Conservation (phyloP, 2,113 vertebrate genomes). For the Vireo altiloquus region DNA sequence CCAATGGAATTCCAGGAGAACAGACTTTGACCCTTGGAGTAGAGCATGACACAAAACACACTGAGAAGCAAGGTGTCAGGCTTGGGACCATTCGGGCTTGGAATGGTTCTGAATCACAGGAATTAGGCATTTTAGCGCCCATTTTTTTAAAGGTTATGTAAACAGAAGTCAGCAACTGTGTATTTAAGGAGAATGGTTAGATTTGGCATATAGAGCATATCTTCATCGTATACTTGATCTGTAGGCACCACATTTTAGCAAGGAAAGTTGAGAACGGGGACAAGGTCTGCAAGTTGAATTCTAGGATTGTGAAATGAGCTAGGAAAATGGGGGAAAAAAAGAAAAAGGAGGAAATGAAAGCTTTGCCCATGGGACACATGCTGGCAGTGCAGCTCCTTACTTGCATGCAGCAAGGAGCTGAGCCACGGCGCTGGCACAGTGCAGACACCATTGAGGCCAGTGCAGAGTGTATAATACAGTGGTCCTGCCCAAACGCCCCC, state of each 20-base stretch:
- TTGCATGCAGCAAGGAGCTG: neutral
- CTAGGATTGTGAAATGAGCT: neutral
- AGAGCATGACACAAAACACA: neutral
- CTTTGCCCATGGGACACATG: conserved; percentile 19
- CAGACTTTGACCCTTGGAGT: neutral
- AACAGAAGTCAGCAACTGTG: conserved; percentile 34
- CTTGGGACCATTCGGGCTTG: conserved; percentile 9
- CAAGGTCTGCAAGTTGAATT: neutral
- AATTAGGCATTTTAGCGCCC: neutral
- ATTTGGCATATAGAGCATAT: conserved; percentile 62
- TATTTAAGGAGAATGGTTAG: conserved; percentile 52
- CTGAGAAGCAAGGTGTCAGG: neutral
- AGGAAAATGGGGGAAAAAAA: neutral
- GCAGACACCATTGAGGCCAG: neutral
- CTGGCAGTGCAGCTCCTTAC: conserved; percentile 25
- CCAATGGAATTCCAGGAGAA: neutral
- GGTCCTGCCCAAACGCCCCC: neutral
- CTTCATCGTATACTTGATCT: neutral
- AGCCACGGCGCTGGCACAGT: neutral
- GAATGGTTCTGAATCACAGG: conserved; percentile 56
- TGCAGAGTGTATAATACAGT: neutral
- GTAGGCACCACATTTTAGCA: conserved; percentile 36
- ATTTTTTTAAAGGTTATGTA: conserved; percentile 30
- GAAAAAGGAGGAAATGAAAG: neutral
- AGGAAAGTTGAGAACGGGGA: neutral